Base-by-base conservation (phyloP, 2,888 invertebrate genomes). In the Microctonus hyperodae region DNA sequence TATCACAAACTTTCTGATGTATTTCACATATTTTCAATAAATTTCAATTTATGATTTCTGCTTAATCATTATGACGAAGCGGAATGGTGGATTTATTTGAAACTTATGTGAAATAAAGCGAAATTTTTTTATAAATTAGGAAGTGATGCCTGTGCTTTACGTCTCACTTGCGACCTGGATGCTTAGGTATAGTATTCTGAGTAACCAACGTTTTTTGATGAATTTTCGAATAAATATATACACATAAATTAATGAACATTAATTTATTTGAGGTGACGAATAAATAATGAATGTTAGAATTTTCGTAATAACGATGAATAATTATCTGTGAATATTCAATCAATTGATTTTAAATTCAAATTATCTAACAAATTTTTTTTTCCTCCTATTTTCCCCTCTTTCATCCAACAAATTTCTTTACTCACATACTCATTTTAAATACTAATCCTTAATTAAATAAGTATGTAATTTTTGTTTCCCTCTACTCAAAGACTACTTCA, bases 111-210 rank as follows among this genome's bases (percentile, higher is more conserved):
- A 33, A 37, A 28, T 59, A 16, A 37, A 50, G 48, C 20, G 25
- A 65, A 37, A 20, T 20, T 53, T 65, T 25, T 69, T 63, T 70
- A 71, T 63, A 71, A 57, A 72, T 71, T 70, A 55, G 70, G 72
- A 68, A 72, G 75, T 69, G 80, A 86, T 89, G 83, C 91, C 91
- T 63, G 89, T 91, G 74, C 88, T 91, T 72, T 91, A 91, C 85
- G 88, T 90, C 76, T 90, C 91, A 68, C 88, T 91, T 81, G 86
- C 88, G 85, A 90, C 90, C 78, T 92, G 92, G 92, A 90, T 91
- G 80, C 91, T 91, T 81, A 92, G 92, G 86, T 92, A 72, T 79
- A 84, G 85, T 73, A 61, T 11, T 16, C 22, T 9, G 31, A 51
- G 7, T 28, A n/a, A 3, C 28, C 3, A 28, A 28, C 28, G 7